These are phyloP conservation scores for Morbakka virulenta DNA, from an alignment of 30 jellyfish, hydroid and myxozoan genomes.

Conservation along the genomic window DNA sequence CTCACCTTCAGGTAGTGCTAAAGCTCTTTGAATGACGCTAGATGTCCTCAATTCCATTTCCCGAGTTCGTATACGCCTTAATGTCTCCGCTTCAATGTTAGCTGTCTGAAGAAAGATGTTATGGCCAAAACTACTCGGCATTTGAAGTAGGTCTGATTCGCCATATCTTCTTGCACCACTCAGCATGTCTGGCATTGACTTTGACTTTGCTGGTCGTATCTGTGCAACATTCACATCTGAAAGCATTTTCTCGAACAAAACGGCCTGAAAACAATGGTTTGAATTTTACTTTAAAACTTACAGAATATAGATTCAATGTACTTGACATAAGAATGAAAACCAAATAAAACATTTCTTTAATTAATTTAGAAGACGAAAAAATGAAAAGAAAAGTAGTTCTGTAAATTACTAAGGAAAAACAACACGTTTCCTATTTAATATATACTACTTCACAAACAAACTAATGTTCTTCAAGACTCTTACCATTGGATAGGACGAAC, in stretches of 20 bases:
- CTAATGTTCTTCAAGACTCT: too few species aligned
- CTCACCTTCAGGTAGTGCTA: conserved; percentile 59
- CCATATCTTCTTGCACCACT: conserved; percentile 37
- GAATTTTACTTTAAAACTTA: not conserved
- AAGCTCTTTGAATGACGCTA: conserved; percentile 61
- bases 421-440: too few species aligned
- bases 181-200: conserved; percentile 71
- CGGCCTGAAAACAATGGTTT: conserved; percentile 26
- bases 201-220: conserved; percentile 26
- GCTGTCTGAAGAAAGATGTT: conserved; percentile 37
- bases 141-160: conserved; percentile 16
- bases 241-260: conserved; percentile 36
- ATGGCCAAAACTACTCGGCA: conserved; percentile 34
- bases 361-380: not conserved
- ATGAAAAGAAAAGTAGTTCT: too few species aligned
- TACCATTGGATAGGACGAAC: too few species aligned
- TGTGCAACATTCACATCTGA: conserved; percentile 35
- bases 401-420: too few species aligned
- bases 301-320: not conserved
- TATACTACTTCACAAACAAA: too few species aligned
- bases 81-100: conserved; percentile 48
- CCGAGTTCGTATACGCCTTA: conserved; percentile 53
- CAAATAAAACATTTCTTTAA: not conserved
- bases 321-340: not conserved
- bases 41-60: conserved; percentile 63